phyloP scores from a whole-genome alignment of 2,888 invertebrate genomes.

The Drosophila flavopinicola region DNA sequence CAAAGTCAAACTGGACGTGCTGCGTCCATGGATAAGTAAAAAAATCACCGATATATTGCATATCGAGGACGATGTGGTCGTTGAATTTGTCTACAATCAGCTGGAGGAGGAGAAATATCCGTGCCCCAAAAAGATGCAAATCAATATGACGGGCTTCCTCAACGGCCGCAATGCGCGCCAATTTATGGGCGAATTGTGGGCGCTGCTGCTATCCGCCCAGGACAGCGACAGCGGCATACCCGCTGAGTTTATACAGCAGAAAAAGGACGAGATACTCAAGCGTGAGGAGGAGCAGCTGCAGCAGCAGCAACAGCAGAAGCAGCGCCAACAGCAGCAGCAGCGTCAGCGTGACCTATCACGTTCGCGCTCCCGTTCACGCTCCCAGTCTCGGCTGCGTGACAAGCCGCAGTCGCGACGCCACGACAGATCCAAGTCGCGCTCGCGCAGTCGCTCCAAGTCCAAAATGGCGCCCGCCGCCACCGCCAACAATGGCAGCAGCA shows the following conservation, averaged over 20 bases:
- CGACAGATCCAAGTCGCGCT: constrained; percentile 63
- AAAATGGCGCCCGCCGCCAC: constrained; percentile 32
- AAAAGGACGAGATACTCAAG: constrained; percentile 97
- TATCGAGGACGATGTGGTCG: constrained; percentile 99
- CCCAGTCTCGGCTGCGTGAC: constrained; percentile 58
- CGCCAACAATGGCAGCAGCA: constrained; percentile 51
- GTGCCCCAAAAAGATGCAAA: constrained; percentile 99
- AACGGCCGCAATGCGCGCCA: constrained; percentile 98
- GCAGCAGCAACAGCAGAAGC: constrained; percentile 52
- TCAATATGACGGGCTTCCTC: constrained; percentile 99
- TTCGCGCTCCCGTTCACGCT: constrained; percentile 84
- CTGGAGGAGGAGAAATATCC: constrained; percentile 97
- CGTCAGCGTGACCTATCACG: constrained; percentile 75
- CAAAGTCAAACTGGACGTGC: constrained; percentile 98
- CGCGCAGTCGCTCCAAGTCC: constrained; percentile 49
- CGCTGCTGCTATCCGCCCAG: constrained; percentile 96
- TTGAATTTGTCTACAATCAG: constrained; percentile 99
- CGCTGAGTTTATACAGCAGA: constrained; percentile 95
- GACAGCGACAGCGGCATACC: constrained; percentile 98
- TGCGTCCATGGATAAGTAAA: constrained; percentile 99
- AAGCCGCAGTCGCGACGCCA: constrained; percentile 42
- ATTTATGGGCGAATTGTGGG: constrained; percentile 99
- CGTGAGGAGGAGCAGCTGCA: constrained; percentile 85
- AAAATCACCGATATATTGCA: constrained; percentile 98
- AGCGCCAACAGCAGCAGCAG: constrained; percentile 21